Conservation (phyloP, 2,888 invertebrate genomes). For the Sarcophaga rosellei region DNA sequence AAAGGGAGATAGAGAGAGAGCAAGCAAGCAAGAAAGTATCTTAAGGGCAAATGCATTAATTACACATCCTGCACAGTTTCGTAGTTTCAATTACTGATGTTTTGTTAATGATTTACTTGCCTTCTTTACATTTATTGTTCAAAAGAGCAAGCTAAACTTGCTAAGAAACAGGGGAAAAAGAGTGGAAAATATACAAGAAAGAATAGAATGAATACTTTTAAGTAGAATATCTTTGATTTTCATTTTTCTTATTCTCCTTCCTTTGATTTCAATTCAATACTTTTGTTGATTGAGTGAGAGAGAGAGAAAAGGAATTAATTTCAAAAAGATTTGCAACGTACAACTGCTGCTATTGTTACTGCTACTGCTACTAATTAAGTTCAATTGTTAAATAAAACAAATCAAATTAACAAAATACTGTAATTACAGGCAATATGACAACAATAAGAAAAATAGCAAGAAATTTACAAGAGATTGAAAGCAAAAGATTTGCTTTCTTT, state of each 20-base stretch:
- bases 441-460: no score
- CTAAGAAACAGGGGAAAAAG: neutral
- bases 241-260: neutral
- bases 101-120: conserved; percentile 51
- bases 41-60: conserved; percentile 62
- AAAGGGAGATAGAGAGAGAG: no score
- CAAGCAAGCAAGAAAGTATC: conserved; percentile 8
- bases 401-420: conserved; percentile 44
- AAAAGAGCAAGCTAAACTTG: neutral
- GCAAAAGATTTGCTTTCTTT: no score
- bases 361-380: conserved; percentile 50
- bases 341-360: no score
- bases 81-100: conserved; percentile 47
- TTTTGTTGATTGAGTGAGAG: neutral
- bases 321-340: conserved; percentile 40
- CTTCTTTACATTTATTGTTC: neutral
- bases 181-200: neutral
- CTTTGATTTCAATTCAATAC: neutral
- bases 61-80: conserved; percentile 41
- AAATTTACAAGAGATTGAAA: no score
- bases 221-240: neutral
- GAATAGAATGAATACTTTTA: neutral
- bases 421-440: neutral
- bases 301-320: conserved; percentile 22
- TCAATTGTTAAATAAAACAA: conserved; percentile 58